Conservation (phyloP, 2,113 vertebrate species). For the Panthera leo region DNA sequence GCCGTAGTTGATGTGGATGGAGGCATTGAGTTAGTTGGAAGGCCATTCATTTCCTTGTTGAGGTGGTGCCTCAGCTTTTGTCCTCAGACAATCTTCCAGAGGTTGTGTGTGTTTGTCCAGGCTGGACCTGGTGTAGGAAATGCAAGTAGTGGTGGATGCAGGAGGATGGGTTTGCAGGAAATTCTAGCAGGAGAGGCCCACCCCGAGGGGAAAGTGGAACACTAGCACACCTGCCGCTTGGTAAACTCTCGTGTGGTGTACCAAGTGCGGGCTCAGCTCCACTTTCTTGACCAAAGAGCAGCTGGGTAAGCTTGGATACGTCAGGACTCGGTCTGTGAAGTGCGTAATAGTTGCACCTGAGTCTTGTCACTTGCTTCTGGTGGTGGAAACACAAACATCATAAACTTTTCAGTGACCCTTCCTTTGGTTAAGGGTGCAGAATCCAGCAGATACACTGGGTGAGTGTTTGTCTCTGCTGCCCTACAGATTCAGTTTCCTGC, state of each 20-base stretch:
- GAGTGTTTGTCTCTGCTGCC: neutral
- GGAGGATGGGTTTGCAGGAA: neutral
- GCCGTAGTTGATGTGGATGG: neutral
- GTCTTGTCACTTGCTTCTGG: neutral
- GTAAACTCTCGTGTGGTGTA: neutral
- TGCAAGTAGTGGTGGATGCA: neutral
- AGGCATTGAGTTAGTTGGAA: neutral
- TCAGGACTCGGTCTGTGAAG: neutral
- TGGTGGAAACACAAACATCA: neutral
- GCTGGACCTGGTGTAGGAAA: neutral
- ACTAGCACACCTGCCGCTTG: neutral
- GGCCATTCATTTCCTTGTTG: neutral
- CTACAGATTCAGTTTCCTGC: rapidly evolving
- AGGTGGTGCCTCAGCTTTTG: no score
- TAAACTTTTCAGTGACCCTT: neutral
- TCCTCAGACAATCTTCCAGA: neutral
- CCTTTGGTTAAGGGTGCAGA: neutral
- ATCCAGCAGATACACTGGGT: neutral
- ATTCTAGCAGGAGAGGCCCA: neutral
- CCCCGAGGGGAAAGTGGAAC: neutral
- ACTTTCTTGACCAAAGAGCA: neutral
- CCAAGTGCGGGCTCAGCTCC: neutral
- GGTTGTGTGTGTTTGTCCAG: neutral
- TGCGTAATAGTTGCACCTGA: neutral
- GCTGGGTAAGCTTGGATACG: neutral